A percentile compares a stretch with the other conserved stretches of the same genome.
Conservation (phyloP, 2,797 vertebrate genomes). For the Epinephelus malabaricus region DNA sequence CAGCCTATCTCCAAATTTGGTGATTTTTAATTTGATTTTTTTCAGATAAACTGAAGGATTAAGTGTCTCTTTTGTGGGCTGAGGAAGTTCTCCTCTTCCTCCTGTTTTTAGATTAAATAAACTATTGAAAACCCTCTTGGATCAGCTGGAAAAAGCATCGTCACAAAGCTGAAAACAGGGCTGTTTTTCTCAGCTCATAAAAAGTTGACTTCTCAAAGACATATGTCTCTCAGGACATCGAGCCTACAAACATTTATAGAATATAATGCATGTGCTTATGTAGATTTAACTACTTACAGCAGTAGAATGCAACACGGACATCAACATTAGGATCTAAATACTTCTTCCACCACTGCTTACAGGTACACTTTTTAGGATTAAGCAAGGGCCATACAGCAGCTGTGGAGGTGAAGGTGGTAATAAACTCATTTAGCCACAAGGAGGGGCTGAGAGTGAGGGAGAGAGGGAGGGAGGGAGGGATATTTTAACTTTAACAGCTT, state of each 20-base stretch:
- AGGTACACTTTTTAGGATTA: background rate
- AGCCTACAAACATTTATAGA: background rate
- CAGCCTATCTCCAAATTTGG: background rate
- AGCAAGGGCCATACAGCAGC: background rate
- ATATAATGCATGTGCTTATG: background rate
- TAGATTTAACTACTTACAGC: background rate
- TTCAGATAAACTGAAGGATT: background rate
- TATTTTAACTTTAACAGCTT: background rate
- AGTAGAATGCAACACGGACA: background rate
- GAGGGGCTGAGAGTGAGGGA: slow-evolving; percentile 69
- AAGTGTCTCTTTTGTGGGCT: background rate
- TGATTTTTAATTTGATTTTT: background rate
- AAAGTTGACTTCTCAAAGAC: too few relatives aligned
- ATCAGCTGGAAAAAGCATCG: background rate
- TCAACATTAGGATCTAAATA: background rate
- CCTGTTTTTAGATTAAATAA: background rate
- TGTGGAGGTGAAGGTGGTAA: slow-evolving; percentile 38
- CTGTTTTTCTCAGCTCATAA: too few relatives aligned
- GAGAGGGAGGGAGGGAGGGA: background rate
- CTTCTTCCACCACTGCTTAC: background rate
- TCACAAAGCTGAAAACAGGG: too few relatives aligned
- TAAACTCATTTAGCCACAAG: slow-evolving; percentile 72
- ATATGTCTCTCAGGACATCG: background rate
- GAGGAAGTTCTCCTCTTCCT: background rate
- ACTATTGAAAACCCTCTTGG: slow-evolving; percentile 1